These are phyloP conservation scores for Heliconius erato DNA, from an alignment of 2,888 invertebrate genomes.

Conservation along the genomic window DNA sequence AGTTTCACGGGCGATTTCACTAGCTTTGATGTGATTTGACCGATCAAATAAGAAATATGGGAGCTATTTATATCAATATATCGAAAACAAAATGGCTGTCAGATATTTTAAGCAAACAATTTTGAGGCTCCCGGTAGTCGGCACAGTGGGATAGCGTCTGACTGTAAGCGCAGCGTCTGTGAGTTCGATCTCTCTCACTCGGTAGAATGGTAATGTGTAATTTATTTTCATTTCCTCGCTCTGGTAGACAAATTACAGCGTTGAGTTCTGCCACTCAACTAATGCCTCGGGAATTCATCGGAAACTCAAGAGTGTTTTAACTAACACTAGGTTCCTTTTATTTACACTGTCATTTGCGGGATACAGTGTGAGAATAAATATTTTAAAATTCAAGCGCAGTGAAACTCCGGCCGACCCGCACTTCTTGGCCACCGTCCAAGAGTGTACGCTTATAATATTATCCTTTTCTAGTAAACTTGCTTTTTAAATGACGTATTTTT, in stretches of 20 bases:
- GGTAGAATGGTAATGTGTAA: no score
- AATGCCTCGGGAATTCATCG: no score
- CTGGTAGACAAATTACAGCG: no score
- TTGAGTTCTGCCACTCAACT: no score
- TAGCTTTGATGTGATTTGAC: slow-evolving; percentile 53
- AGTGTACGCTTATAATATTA: no score
- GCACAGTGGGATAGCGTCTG: background rate
- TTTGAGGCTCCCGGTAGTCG: background rate
- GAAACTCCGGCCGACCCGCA: no score
- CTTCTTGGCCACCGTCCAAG: no score
- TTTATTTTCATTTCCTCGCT: no score
- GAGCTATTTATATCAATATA: slow-evolving; percentile 15
- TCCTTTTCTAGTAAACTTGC: no score
- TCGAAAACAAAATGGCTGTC: background rate
- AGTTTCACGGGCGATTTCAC: slow-evolving; percentile 61
- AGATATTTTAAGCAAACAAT: background rate
- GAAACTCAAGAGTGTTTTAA: no score
- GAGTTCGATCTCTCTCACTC: background rate
- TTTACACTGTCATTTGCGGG: background rate
- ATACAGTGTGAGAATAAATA: background rate
- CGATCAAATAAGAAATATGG: slow-evolving; percentile 27
- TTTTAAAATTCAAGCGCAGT: background rate
- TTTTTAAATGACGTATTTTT: no score
- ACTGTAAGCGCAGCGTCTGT: background rate
- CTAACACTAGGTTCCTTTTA: no score